Percentiles rank a stretch among this genome's conserved stretches.
These are phyloP conservation scores for Cepaea nemoralis DNA, from an alignment of 1,140 invertebrate species.

Conservation along the genomic window DNA sequence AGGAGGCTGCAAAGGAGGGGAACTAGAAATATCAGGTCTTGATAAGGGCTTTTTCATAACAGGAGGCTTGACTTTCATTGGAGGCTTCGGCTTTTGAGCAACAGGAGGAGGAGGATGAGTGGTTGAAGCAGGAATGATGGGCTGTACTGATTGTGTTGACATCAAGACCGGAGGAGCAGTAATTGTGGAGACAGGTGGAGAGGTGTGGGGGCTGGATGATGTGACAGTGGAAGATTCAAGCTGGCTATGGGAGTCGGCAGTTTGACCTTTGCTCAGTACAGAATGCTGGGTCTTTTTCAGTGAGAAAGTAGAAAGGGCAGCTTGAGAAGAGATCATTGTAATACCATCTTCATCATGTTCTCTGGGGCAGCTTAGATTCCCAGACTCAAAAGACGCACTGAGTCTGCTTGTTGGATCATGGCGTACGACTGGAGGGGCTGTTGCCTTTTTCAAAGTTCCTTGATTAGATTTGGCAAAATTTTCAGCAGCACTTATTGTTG, in stretches of 20 bases:
- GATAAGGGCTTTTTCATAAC: constrained; percentile 77
- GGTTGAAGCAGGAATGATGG: background rate
- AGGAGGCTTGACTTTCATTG: constrained; percentile 82
- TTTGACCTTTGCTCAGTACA: background rate
- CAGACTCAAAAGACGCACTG: constrained; percentile 45
- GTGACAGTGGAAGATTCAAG: background rate
- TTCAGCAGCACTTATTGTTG: constrained; percentile 64
- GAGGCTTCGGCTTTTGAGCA: constrained; percentile 77
- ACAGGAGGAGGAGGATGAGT: constrained; percentile 53
- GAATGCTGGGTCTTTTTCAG: background rate
- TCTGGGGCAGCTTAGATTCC: constrained; percentile 40
- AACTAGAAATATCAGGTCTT: constrained; percentile 2
- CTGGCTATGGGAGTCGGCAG: too few relatives aligned
- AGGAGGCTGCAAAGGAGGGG: background rate
- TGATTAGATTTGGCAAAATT: constrained; percentile 77
- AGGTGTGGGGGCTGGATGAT: background rate
- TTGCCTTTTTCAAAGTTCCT: constrained; percentile 83
- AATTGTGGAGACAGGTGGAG: background rate
- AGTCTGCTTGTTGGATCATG: constrained; percentile 58
- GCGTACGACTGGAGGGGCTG: constrained; percentile 42
- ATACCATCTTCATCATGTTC: constrained; percentile 75
- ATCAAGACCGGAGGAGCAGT: background rate
- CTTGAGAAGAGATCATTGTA: constrained; percentile 66
- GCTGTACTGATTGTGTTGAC: background rate
- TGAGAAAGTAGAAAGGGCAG: background rate